Percentiles rank a stretch among this genome's conserved stretches.
Evolutionary conservation across 2,113 vertebrate species (phyloP).

Genomic region (Paradisaea rubra): DNA sequence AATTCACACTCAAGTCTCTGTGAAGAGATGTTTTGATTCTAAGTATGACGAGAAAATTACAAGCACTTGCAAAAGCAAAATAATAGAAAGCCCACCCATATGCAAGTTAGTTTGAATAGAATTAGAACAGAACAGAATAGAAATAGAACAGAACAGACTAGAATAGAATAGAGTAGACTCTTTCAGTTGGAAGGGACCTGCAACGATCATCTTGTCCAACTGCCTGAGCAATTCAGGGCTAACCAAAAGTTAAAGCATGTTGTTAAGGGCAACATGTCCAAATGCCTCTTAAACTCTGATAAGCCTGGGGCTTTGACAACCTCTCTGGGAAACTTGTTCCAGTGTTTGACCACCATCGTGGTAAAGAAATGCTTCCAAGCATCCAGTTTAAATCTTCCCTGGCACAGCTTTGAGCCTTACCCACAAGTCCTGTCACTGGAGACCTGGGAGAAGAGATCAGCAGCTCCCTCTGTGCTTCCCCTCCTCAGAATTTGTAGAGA

Average conservation of each 20-base stretch:
- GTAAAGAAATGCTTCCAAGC: neutral
- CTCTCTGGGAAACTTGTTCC: neutral
- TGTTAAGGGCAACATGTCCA: neutral
- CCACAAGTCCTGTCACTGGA: accelerated
- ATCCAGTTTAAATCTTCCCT: neutral
- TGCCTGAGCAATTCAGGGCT: neutral
- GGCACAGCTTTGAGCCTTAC: neutral
- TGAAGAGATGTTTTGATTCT: neutral
- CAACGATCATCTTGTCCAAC: accelerated
- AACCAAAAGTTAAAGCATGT: neutral
- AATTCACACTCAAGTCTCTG: neutral
- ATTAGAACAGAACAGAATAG: neutral
- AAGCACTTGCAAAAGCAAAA: neutral
- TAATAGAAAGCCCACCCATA: neutral
- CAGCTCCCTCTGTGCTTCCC: neutral
- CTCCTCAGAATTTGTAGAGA: neutral
- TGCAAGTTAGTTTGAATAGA: neutral
- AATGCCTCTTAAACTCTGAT: neutral
- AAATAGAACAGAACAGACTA: neutral
- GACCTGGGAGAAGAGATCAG: neutral
- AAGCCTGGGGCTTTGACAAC: neutral
- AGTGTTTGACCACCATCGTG: neutral
- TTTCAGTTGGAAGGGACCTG: neutral
- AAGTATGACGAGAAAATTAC: neutral
- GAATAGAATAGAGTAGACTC: neutral